Evolutionary conservation across 1,140 invertebrate species (phyloP), one percentile per base, ranked within the genome.

Genomic region (Pseudomyrmex pallidus): DNA sequence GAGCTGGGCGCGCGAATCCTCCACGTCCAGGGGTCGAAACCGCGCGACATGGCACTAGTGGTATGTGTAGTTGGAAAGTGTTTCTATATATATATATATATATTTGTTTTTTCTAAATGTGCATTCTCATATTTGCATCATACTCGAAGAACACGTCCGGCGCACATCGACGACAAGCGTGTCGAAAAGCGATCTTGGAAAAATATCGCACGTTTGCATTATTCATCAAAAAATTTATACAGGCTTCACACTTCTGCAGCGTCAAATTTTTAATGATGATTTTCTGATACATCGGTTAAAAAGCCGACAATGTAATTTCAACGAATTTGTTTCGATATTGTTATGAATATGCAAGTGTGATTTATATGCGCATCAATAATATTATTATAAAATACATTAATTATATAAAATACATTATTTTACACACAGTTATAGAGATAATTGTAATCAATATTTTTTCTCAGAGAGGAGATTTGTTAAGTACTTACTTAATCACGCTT

Each of bases 41-140:
- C 89, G 87, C 90, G 89, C 92, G 92, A 93, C 91, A 93, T 93
- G 93, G 93, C 93, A 90, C 90, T 93, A 72, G 92, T 93, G 93
- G 93, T 93, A 93, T 70, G 93, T 93, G 85, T 64, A 35, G 61
- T 59, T 48, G 12, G 48, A 44, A 77, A 46, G 20, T 56, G 17
- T 57, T 68, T 46, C 44, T 17, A 35, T 35, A 35, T 63, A 35
- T 0, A 7, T 35, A 35, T 35, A 35, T 35, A 35, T 5, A 35
- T 22, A 0, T 13, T 20, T n/a, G 50, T 25, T 50, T 13, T 46
- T 5, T n/a, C 10, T 48, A 4, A 1, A 9, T 17, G 46, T 35
- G 35, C 35, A 35, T 1, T 44, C 15, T 1, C 2, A 13, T 13
- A 13, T 22, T 22, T 61, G 10, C 12, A 5, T 10, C 20, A 5